Evolutionary conservation across 2,113 vertebrate species (phyloP), one percentile per base, ranked within the genome.

Genomic region (Bos javanicus): DNA sequence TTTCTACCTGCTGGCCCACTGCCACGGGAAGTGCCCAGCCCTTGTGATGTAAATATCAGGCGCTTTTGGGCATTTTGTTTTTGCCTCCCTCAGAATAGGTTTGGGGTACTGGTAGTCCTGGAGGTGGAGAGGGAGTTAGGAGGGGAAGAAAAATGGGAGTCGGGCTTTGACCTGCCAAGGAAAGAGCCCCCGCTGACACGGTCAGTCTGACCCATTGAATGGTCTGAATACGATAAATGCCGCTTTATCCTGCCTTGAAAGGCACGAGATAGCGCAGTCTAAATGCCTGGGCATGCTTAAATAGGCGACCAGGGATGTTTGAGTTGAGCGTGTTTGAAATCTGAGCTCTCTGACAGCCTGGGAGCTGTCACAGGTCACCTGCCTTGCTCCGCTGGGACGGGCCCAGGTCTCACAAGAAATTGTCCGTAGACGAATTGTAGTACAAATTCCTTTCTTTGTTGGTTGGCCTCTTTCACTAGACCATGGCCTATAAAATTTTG

Each of bases 141-240:
- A 93, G 96, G 71, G 94, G 97, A 96, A 98, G 96, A 96, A 97
- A 97, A 97, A 91, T 97, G 98, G 99, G 98, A 98, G 98, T 57
- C 97, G 96, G 98, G 94, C 98, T 98, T 99, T 98, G 98, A 99
- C 59, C 97, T 98, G 98, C 98, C 98, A 39, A 39, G 98, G 99
- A 99, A 98, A 98, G 98, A 99, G 98, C 99, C 99, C 99, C 98
- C 57, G 94, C 99, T 99, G 98, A 98, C 98, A 97, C 60, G 95
- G 98, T 98, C 98, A 97, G 99, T 99, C 99, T 98, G 98, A 99
- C 99, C 99, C 99, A 99, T 99, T 99, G 99, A 99, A 99, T 98
- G 97, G 99, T 98, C 99, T 99, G 99, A 99, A 99, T 99, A 99
- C 99, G 98, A 99, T 99, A 99, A 99, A 99, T 98, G 98, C 98